Evolutionary conservation across 2,797 vertebrate genomes (phyloP), one percentile per base, ranked within the genome.

Genomic region (Chelon labrosus): DNA sequence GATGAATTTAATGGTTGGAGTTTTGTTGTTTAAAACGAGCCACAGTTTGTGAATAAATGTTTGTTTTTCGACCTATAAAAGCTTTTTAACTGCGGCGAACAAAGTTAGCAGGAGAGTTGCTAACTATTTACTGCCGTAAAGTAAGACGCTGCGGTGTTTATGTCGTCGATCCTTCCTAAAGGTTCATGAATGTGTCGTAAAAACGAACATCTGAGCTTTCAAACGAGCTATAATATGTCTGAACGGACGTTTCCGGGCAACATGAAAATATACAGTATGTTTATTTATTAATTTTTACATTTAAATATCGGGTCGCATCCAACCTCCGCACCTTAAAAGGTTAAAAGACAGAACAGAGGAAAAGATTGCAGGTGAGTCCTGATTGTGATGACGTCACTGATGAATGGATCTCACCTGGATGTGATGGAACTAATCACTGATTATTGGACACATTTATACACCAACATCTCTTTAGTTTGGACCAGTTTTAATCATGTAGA

Each of bases 101-200:
- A 7, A 31, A 31, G 31, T 7, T 31, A 31, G 31, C 4, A 27
- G 1, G 13, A 13, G 2, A 37, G 14, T 1, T n/a, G 3, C 6
- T 27, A 54, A 38, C n/a, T 8, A 11, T 10, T 49, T 19, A 6
- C 58, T 63, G 58, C 52, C 57, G 47, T 58, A 57, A 63, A 58
- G 61, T 41, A 0, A 25, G 3, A 39, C 49, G 53, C 2, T 19
- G 1, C 2, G 5, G 22, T 13, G 25, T 3, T 13, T 1, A 4
- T 49, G 42, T 50, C 47, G 59, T 50, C 42, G 65, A 41, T 35
- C 16, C 4, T 5, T 31, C 31, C 4, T 31, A 7, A 5, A 31
- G 31, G 31, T 31, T 7, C 31, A 31, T 31, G 31, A 31, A 31
- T 31, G 7, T 31, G 31, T 31, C 31, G 31, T 31, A 31, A 31